Conservation (phyloP, 2,888 invertebrate genomes). For the Volucella bombylans region DNA sequence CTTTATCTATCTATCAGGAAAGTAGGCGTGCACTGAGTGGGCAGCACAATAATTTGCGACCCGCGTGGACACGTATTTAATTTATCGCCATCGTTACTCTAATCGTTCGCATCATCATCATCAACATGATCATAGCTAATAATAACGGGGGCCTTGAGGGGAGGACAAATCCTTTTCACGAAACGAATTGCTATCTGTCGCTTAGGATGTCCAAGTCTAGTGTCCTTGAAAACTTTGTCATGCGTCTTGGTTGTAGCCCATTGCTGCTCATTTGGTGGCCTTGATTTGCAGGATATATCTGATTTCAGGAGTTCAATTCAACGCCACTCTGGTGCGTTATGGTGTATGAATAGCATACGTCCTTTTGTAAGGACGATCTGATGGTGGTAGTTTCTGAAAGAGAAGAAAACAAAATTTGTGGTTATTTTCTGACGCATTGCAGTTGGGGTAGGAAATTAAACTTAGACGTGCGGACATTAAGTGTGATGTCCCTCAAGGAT, state of each 20-base stretch:
- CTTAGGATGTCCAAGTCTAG: slow-evolving; percentile 58
- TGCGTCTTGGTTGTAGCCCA: slow-evolving; percentile 58
- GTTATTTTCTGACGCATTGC: slow-evolving; percentile 57
- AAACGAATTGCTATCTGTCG: slow-evolving; percentile 68
- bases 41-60: slow-evolving; percentile 29
- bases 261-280: slow-evolving; percentile 69
- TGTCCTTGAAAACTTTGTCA: slow-evolving; percentile 65
- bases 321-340: slow-evolving; percentile 16
- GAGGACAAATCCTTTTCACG: slow-evolving; percentile 25
- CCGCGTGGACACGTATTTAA: slow-evolving; percentile 42
- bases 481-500: slow-evolving; percentile 18
- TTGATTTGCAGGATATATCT: slow-evolving; percentile 48
- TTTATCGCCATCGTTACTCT: slow-evolving; percentile 61
- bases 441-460: neutral
- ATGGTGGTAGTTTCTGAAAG: slow-evolving; percentile 31
- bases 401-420: neutral
- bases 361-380: slow-evolving; percentile 16
- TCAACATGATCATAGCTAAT: slow-evolving; percentile 3
- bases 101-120: slow-evolving; percentile 52
- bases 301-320: slow-evolving; percentile 32
- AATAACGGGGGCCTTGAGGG: slow-evolving; percentile 21
- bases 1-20: slow-evolving; percentile 8
- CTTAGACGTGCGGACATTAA: slow-evolving; percentile 24
- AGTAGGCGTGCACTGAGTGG: slow-evolving; percentile 6
- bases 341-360: slow-evolving; percentile 10